Percentiles rank a stretch among this genome's conserved stretches.
Conservation (phyloP, 2,888 invertebrate genomes). For the Diadegma fenestrale region DNA sequence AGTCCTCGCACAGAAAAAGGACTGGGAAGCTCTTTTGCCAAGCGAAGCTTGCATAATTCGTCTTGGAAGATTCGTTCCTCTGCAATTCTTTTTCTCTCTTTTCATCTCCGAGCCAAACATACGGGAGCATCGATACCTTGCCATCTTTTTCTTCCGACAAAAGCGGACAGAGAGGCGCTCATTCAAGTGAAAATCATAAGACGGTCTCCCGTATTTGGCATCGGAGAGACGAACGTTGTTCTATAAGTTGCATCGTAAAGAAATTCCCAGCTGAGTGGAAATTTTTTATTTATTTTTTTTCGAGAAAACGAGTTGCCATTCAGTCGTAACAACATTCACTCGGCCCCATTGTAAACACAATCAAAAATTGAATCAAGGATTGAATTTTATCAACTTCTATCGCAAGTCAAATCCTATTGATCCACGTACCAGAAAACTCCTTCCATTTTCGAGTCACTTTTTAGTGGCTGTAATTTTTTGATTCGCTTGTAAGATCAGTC, state of each 20-base stretch:
- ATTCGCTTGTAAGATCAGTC: neutral
- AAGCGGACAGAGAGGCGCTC: conserved; percentile 62
- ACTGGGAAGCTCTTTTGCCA: conserved; percentile 82
- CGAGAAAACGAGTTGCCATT: neutral
- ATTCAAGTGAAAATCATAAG: conserved; percentile 82
- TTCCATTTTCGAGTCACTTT: neutral
- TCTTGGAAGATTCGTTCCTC: conserved; percentile 58
- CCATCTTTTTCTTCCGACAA: neutral
- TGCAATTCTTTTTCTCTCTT: conserved; percentile 37
- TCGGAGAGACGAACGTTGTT: conserved; percentile 1
- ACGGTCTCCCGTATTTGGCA: conserved; percentile 29
- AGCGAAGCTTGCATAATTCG: conserved; percentile 83
- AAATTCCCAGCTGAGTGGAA: neutral
- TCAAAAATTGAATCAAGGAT: neutral
- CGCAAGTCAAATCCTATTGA: neutral
- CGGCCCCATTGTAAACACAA: neutral
- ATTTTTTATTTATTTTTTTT: too few relatives aligned
- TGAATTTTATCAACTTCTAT: neutral
- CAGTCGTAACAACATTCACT: neutral
- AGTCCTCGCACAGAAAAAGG: conserved; percentile 36
- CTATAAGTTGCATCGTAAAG: neutral
- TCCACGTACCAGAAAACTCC: neutral
- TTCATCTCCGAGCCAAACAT: conserved; percentile 27
- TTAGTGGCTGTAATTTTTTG: neutral
- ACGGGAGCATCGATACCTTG: neutral